Percentiles rank a stretch among this genome's conserved stretches.
phyloP scores from a whole-genome alignment of 2,888 invertebrate species.

The Andrena flavipes region DNA sequence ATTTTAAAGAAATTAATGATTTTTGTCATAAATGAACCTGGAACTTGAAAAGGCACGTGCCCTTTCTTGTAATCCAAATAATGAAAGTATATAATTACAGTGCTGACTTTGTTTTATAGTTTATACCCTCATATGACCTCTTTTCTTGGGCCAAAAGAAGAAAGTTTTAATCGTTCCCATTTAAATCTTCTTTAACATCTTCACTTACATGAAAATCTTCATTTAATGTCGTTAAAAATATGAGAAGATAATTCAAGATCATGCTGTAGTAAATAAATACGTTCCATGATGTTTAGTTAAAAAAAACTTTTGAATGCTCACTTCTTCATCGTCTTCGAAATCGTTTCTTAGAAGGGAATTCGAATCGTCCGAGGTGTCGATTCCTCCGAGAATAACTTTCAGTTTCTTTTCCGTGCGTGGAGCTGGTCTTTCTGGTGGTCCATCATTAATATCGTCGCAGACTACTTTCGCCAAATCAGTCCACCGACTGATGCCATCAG shows the following conservation, averaged over 20 bases:
- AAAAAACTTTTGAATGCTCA: slow-evolving; percentile 17
- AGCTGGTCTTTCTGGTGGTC: slow-evolving; percentile 73
- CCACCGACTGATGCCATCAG: slow-evolving; percentile 79
- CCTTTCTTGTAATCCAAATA: neutral
- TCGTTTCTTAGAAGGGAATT: slow-evolving; percentile 57
- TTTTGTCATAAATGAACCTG: neutral
- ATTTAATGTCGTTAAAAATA: no score
- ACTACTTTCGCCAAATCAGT: slow-evolving; percentile 80
- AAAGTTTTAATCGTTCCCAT: no score
- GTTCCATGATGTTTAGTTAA: neutral
- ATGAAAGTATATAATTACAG: neutral
- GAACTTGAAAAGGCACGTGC: neutral
- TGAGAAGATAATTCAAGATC: no score
- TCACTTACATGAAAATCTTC: no score
- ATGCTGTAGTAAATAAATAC: no score
- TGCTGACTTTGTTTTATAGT: neutral
- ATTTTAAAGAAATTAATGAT: neutral
- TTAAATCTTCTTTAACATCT: no score
- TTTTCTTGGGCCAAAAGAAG: no score
- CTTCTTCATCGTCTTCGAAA: slow-evolving; percentile 60
- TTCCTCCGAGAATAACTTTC: slow-evolving; percentile 23
- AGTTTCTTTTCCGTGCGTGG: slow-evolving; percentile 55
- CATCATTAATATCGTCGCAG: slow-evolving; percentile 77
- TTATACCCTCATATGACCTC: no score
- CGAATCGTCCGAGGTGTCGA: slow-evolving; percentile 56